Evolutionary conservation across 2,113 vertebrate species (phyloP).

Genomic region (Macheiramphus alcinus): DNA sequence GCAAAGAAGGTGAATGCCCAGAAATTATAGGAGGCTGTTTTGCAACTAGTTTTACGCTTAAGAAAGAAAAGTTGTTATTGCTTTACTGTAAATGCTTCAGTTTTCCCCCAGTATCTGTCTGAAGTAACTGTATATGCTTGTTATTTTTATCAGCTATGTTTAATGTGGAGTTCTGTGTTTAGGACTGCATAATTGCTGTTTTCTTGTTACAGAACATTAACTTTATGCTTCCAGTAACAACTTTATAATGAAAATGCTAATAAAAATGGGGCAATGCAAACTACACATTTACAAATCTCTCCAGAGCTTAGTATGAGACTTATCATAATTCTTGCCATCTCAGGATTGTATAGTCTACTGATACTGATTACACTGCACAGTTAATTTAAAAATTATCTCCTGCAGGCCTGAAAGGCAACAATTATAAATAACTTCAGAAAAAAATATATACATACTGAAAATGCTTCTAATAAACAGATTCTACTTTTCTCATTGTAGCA

Average conservation of each 20-base stretch:
- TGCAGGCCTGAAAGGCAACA: conserved; percentile 24
- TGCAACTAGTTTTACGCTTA: not conserved
- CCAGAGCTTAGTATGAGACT: conserved; percentile 4
- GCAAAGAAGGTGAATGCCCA: not conserved
- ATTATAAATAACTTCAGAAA: conserved; percentile 16
- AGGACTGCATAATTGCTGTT: conserved; percentile 8
- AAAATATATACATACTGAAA: not conserved
- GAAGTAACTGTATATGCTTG: not conserved
- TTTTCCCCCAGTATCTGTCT: not conserved
- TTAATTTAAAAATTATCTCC: conserved; percentile 39
- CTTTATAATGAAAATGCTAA: conserved; percentile 53
- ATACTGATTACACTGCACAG: conserved; percentile 6
- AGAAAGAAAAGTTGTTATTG: not conserved
- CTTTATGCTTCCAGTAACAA: conserved; percentile 38
- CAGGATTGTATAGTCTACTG: not conserved
- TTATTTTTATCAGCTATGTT: conserved; percentile 26
- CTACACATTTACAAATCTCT: conserved; percentile 14
- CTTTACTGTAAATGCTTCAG: not conserved
- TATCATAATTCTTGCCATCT: conserved; percentile 39
- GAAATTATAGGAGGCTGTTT: not conserved
- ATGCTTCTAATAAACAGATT: conserved; percentile 3
- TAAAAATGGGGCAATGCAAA: conserved; percentile 14
- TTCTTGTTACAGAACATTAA: conserved; percentile 53
- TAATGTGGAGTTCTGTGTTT: conserved; percentile 8
- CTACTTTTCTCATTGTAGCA: not conserved